Conservation (phyloP, 2,797 vertebrate species). For the Danio tinwini region DNA sequence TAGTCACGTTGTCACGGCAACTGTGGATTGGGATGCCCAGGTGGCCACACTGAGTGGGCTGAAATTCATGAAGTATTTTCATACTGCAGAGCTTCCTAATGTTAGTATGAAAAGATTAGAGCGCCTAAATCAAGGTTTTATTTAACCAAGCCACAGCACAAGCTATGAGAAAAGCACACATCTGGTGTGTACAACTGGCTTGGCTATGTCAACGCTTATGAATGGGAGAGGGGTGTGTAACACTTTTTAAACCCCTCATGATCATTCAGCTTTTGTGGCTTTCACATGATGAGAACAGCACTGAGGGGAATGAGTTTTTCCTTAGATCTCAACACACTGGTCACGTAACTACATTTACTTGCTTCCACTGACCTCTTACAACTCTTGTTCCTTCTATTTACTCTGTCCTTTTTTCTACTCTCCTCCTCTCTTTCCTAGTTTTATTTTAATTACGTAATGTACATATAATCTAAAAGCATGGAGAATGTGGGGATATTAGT, state of each 20-base stretch:
- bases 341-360: slow-evolving; percentile 4
- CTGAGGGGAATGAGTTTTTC: background rate
- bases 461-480: background rate
- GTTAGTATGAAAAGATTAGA: slow-evolving; percentile 19
- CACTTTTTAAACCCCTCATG: background rate
- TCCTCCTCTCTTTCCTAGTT: background rate
- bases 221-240: background rate
- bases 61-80: slow-evolving; percentile 40
- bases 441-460: background rate
- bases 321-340: background rate
- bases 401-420: background rate
- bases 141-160: slow-evolving; percentile 2
- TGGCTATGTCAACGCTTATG: slow-evolving; percentile 27
- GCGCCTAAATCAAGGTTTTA: slow-evolving; percentile 19
- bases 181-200: background rate
- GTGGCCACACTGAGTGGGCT: slow-evolving; percentile 44
- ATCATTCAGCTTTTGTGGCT: background rate
- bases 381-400: background rate
- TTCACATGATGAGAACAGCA: background rate
- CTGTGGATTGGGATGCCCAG: slow-evolving; percentile 43
- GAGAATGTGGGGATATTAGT: background rate
- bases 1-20: slow-evolving; percentile 50
- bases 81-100: slow-evolving; percentile 27
- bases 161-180: slow-evolving; percentile 27
- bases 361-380: slow-evolving; percentile 1